phyloP scores from a whole-genome alignment of 2,113 vertebrate genomes.

The Charina bottae region DNA sequence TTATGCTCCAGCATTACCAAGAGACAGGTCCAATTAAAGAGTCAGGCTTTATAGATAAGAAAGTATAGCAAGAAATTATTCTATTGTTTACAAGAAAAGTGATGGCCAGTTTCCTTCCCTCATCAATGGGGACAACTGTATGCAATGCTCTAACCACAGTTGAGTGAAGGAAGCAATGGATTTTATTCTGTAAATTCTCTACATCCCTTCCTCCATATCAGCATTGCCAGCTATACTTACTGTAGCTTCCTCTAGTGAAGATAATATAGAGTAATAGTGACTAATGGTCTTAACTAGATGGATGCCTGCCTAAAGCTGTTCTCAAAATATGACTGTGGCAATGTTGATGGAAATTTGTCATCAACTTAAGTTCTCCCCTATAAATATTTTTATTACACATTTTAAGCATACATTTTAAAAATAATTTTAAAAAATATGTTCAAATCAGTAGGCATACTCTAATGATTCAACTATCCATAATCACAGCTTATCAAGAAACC shows the following conservation, averaged over 20 bases:
- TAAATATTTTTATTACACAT: neutral
- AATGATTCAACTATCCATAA: neutral
- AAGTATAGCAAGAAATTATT: neutral
- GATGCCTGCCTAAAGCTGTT: neutral
- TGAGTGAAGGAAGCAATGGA: neutral
- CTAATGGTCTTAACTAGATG: neutral
- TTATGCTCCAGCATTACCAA: neutral
- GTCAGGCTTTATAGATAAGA: neutral
- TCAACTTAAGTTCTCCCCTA: neutral
- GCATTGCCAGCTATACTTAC: neutral
- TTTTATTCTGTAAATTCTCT: neutral
- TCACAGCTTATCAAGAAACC: neutral
- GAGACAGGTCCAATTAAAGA: slow-evolving; percentile 17
- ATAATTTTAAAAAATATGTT: neutral
- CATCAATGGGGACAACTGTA: neutral
- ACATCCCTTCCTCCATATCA: neutral
- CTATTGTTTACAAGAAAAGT: neutral
- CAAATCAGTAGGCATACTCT: neutral
- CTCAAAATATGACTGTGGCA: neutral
- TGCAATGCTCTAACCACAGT: neutral
- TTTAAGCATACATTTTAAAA: neutral
- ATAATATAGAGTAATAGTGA: neutral
- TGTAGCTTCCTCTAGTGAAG: neutral
- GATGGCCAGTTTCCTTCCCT: neutral
- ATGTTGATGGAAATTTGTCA: neutral